phyloP scores from a whole-genome alignment of 1,140 invertebrate genomes.

The Drosophila seguyi region DNA sequence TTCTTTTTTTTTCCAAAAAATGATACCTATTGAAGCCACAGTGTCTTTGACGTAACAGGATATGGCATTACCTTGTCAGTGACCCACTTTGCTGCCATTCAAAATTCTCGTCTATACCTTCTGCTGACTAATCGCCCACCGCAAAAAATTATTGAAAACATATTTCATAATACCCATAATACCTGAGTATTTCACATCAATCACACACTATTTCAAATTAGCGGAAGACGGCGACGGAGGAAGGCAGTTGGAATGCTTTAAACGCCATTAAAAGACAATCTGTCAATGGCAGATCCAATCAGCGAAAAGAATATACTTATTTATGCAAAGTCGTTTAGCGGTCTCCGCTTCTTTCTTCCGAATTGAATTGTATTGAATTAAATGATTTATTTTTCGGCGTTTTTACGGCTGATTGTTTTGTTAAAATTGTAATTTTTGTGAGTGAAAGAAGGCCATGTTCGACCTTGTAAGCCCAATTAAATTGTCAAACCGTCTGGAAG shows the following conservation, averaged over 20 bases:
- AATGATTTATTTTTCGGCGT: slow-evolving; percentile 38
- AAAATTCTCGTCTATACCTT: slow-evolving; percentile 54
- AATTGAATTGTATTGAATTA: slow-evolving; percentile 25
- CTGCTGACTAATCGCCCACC: slow-evolving; percentile 35
- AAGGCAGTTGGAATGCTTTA: slow-evolving; percentile 41
- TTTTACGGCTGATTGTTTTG: slow-evolving; percentile 33
- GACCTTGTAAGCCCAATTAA: slow-evolving; percentile 63
- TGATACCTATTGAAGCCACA: background rate
- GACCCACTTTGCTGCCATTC: slow-evolving; percentile 63
- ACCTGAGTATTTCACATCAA: slow-evolving; percentile 55
- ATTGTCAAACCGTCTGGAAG: slow-evolving; percentile 58
- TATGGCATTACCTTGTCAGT: slow-evolving; percentile 31
- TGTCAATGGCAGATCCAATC: slow-evolving; percentile 71
- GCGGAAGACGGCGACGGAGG: slow-evolving; percentile 16
- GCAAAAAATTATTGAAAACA: slow-evolving; percentile 41
- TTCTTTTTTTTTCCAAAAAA: background rate
- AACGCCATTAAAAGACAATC: slow-evolving; percentile 75
- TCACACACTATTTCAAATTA: slow-evolving; percentile 68
- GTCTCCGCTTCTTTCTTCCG: slow-evolving; percentile 10
- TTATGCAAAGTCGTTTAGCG: slow-evolving; percentile 58
- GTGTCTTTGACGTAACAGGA: slow-evolving; percentile 35
- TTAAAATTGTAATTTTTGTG: background rate
- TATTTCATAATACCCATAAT: slow-evolving; percentile 46
- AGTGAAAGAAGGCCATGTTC: slow-evolving; percentile 38
- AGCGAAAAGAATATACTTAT: slow-evolving; percentile 62